Base-by-base conservation (phyloP, 2,888 invertebrate genomes). In the Ptycholaimellus sp. region DNA sequence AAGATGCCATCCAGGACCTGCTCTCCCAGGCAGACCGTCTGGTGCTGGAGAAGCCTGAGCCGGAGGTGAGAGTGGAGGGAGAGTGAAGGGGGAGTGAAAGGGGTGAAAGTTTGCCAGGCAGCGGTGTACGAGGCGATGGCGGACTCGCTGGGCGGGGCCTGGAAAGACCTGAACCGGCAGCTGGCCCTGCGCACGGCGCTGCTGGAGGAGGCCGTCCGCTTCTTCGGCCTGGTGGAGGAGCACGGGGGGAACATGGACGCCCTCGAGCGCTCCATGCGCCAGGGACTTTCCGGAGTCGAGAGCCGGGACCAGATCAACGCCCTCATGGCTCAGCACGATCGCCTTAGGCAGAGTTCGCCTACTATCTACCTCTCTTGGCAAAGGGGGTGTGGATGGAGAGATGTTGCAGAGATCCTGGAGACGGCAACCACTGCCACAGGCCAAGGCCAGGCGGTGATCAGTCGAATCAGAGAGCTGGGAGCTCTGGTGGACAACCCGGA, bases 71-170 rank as follows among this genome's bases (percentile, higher is more conserved):
- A 45, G 32, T 45, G 42, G 17, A 47, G 45, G 47, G 47, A 44
- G 21, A 21, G 34, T 23, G 7, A 16, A 16, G 5, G 17, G 14
- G 14, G 16, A 16, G 14, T 11, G n/a, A 9, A 13, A 30, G 17
- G 7, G 14, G 17, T 30, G 7, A 9, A 9, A 30, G n/a, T 16
- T 5, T 30, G 17, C n/a, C 7, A 30, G 19, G n/a, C n/a, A n/a
- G 74, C 76, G 61, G 76, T 81, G 21, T 77, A 80, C 59, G 72
- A 74, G 39, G 79, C 80, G 25, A 82, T 82, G 81, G 79, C 79
- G 14, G 76, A 77, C 55, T 61, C 63, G 22, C 54, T 68, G 37
- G 62, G 60, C 14, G 56, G 60, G 43, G 67, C 68, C 23, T 82
- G 81, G 82, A 71, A 71, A 50, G 79, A 81, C 56, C 72, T 82